Conservation (phyloP, 2,113 vertebrate species). For the Mohoua ochrocephala region DNA sequence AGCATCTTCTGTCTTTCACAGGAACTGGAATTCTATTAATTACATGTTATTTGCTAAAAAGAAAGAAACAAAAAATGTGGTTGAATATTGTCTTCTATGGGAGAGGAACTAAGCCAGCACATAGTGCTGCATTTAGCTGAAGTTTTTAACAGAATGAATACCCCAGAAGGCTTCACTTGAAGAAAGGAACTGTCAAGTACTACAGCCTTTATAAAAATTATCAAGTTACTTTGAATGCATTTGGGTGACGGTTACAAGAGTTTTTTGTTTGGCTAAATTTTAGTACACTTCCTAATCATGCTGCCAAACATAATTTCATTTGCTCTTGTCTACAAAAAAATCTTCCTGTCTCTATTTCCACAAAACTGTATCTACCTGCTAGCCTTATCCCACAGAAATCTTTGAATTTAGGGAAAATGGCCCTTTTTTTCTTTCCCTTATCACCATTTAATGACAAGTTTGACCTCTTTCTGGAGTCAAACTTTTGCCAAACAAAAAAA, state of each 20-base stretch:
- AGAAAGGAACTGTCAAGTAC: neutral
- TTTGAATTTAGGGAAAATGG: neutral
- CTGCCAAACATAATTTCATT: neutral
- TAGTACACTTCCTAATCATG: neutral
- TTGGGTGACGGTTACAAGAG: neutral
- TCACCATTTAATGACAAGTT: neutral
- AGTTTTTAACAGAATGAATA: neutral
- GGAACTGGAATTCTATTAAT: neutral
- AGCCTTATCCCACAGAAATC: neutral
- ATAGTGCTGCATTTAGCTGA: neutral
- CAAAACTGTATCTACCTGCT: neutral
- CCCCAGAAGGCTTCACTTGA: neutral
- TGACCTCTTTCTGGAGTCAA: neutral
- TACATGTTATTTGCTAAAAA: neutral
- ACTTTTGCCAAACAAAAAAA: neutral
- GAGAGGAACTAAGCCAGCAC: neutral
- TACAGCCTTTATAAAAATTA: neutral
- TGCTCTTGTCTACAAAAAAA: neutral
- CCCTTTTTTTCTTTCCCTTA: neutral
- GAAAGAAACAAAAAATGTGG: neutral
- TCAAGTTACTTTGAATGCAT: neutral
- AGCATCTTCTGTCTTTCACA: neutral
- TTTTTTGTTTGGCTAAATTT: neutral
- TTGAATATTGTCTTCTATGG: neutral
- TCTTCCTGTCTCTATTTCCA: neutral